Base-by-base conservation (phyloP, 2,888 invertebrate genomes). In the Cyrtodaria siliqua region DNA sequence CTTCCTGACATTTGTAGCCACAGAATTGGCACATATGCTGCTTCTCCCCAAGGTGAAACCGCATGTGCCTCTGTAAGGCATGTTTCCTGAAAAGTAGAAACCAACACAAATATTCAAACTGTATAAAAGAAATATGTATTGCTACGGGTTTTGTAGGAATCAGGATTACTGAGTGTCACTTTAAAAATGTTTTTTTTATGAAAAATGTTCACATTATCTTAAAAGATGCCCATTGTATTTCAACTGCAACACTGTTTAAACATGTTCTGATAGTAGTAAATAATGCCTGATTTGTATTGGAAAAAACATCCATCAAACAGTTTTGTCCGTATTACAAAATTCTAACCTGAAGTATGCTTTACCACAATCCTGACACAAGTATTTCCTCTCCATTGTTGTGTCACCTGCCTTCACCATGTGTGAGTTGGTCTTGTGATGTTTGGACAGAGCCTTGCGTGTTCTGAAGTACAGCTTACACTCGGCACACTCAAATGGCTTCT, bases 11-110 rank as follows among this genome's bases (percentile, higher is more conserved):
- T 29, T 78, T 87, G 83, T 90, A 92, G n/a, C 88, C 88, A 82
- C 93, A 93, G 77, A 90, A 89, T 20, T 86, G 85, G 74, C 93
- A 93, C 57, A 73, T 79, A 73, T 84, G 86, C 1, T 88, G 86
- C 47, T 87, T 83, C 40, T 84, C 84, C 24, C 86, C 87, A 29
- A 84, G 79, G 73, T 92, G 92, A 68, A 87, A 72, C 56, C 84
- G 72, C 82, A 89, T 83, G 76, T 92, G 92, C 6, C 92, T 83
- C 60, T 84, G 76, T 40, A 92, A 79, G 3, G 88, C 89, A 67
- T 90, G 89, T 55, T 84, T 85, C 50, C 89, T 87, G 84, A 20
- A 87, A n/a, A n/a, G n/a, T n/a, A n/a, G n/a, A n/a, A n/a, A n/a
- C n/a, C n/a, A n/a, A n/a, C n/a, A n/a, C n/a, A n/a, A n/a, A n/a